A percentile compares a stretch with the other conserved stretches of the same genome.
Evolutionary conservation across 2,888 invertebrate species (phyloP).

Genomic region (Ariolimax columbianus): DNA sequence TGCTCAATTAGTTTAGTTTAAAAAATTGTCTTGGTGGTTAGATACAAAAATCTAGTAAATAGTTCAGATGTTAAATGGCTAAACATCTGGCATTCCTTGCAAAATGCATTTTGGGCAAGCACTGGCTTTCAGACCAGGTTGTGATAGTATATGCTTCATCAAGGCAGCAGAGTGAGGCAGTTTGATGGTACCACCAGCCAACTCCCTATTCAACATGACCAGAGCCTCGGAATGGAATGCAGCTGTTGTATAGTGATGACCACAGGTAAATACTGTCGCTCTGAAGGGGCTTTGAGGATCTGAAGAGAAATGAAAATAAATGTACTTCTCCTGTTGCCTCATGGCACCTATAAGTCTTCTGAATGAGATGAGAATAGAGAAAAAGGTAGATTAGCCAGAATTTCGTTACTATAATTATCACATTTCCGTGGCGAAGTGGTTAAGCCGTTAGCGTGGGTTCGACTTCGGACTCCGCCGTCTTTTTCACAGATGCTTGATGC

Average conservation of each 20-base stretch:
- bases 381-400: too few species aligned
- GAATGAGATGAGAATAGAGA: too few species aligned
- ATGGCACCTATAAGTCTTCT: too few species aligned
- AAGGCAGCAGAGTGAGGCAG: constrained; percentile 65
- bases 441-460: too few species aligned
- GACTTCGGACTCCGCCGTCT: too few species aligned
- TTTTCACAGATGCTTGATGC: too few species aligned
- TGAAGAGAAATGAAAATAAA: neutral
- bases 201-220: constrained; percentile 59
- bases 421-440: too few species aligned
- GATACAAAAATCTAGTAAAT: too few species aligned
- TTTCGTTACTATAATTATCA: too few species aligned
- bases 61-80: neutral
- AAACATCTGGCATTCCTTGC: constrained; percentile 56
- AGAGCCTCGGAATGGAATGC: constrained; percentile 63
- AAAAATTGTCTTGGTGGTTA: too few species aligned
- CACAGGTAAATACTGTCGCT: constrained; percentile 70
- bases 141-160: constrained; percentile 65
- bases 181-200: constrained; percentile 55
- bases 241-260: constrained; percentile 68
- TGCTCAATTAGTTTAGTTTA: too few species aligned
- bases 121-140: constrained; percentile 62
- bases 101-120: constrained; percentile 75
- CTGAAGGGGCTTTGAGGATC: neutral
- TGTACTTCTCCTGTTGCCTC: too few species aligned